These are phyloP conservation scores for Chrysaora quinquecirrha DNA, from an alignment of 30 jellyfish, hydroid and myxozoan genomes.

Conservation along the genomic window DNA sequence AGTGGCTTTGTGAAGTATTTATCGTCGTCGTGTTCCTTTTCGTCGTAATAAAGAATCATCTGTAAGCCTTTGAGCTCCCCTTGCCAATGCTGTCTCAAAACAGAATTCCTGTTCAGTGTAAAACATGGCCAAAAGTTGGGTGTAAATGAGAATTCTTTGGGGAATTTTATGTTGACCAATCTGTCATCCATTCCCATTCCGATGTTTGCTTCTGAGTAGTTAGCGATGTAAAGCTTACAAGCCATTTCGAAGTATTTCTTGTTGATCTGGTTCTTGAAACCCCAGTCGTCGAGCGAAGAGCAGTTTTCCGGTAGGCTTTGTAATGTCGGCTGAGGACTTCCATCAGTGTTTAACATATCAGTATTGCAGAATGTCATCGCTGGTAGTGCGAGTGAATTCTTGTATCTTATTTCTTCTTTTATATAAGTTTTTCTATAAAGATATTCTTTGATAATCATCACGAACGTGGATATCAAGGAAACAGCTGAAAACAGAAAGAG, in stretches of 20 bases:
- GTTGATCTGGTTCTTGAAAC: constrained; percentile 27
- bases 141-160: background rate
- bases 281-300: background rate
- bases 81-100: constrained; percentile 11
- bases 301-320: constrained; percentile 54
- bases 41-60: constrained; percentile 23
- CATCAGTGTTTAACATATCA: background rate
- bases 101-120: constrained; percentile 7
- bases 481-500: constrained; percentile 13
- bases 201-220: background rate
- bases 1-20: background rate
- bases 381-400: constrained; percentile 10
- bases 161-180: too few species aligned
- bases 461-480: background rate
- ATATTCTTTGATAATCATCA: background rate
- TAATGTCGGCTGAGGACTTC: background rate
- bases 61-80: constrained; percentile 30
- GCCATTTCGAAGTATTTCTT: constrained; percentile 18
- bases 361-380: constrained; percentile 57
- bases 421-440: background rate
- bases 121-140: constrained; percentile 46
- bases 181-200: background rate
- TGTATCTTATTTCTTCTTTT: background rate
- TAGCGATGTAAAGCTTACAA: constrained; percentile 32
- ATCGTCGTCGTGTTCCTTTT: background rate